Evolutionary conservation across 2,113 vertebrate genomes (phyloP).

Genomic region (Dendropsophus ebraccatus): DNA sequence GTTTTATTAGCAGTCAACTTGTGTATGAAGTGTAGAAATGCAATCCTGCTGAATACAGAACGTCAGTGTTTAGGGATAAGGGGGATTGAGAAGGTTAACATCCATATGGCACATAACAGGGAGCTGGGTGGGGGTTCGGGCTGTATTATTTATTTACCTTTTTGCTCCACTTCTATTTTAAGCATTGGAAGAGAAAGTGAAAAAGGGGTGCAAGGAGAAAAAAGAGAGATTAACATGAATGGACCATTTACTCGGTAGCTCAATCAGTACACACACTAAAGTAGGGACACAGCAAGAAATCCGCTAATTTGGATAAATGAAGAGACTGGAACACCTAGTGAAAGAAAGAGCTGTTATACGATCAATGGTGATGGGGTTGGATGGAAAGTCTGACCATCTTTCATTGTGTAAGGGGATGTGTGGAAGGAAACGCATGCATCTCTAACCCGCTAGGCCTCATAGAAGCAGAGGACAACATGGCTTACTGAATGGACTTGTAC

Average conservation of each 20-base stretch:
- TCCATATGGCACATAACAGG: constrained; percentile 98
- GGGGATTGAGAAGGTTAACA: constrained; percentile 83
- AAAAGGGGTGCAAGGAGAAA: constrained; percentile 94
- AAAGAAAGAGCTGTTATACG: constrained; percentile 69
- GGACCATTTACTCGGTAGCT: constrained; percentile 91
- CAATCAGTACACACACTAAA: constrained; percentile 92
- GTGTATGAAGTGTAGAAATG: constrained; percentile 77
- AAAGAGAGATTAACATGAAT: constrained; percentile 99
- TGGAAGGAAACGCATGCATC: background rate
- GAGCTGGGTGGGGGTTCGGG: constrained; percentile 89
- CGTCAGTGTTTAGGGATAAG: constrained; percentile 78
- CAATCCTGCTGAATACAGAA: constrained; percentile 85
- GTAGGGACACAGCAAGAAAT: constrained; percentile 87
- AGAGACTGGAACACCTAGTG: constrained; percentile 82
- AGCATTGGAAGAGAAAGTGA: constrained; percentile 99
- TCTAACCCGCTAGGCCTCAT: background rate
- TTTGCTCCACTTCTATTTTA: constrained; percentile 99
- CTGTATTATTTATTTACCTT: constrained; percentile 99
- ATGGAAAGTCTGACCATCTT: constrained; percentile 7
- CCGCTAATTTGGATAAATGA: constrained; percentile 84
- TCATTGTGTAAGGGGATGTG: background rate
- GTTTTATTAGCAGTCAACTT: constrained; percentile 81
- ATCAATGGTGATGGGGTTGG: constrained; percentile 8
- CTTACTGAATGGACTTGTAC: background rate
- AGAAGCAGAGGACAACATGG: background rate